Conservation (phyloP, 2,888 invertebrate species). For the Magallana nippona region DNA sequence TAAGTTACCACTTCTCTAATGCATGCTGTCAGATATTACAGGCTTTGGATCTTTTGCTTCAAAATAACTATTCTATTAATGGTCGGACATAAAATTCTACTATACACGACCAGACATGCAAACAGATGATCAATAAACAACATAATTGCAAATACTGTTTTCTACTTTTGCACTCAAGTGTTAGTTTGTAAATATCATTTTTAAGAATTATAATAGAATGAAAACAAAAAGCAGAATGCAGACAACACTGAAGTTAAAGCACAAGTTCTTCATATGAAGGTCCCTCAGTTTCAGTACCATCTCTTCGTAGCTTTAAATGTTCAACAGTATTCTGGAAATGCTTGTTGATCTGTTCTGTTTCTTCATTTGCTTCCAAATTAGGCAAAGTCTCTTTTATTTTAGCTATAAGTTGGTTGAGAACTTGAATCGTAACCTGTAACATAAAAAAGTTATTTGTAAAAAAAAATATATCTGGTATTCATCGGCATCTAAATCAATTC, state of each 20-base stretch:
- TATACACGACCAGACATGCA: no score
- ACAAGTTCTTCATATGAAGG: conserved; percentile 73
- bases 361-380: conserved; percentile 95
- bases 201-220: background rate
- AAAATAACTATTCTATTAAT: no score
- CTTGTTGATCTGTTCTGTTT: conserved; percentile 97
- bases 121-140: no score
- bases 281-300: conserved; percentile 68
- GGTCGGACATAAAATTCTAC: no score
- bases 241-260: background rate
- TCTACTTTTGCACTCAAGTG: no score
- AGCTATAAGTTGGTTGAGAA: conserved; percentile 88
- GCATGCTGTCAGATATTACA: no score
- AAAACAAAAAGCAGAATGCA: no score
- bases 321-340: conserved; percentile 87
- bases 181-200: no score
- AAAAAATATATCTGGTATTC: background rate
- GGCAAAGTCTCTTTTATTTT: conserved; percentile 96
- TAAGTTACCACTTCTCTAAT: no score
- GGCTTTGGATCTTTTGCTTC: no score
- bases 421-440: conserved; percentile 84
- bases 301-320: conserved; percentile 73
- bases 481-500: no score
- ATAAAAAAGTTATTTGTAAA: conserved; percentile 49
- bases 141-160: no score